Evolutionary conservation across 2,888 invertebrate genomes (phyloP).

Genomic region (Xylota segnis): DNA sequence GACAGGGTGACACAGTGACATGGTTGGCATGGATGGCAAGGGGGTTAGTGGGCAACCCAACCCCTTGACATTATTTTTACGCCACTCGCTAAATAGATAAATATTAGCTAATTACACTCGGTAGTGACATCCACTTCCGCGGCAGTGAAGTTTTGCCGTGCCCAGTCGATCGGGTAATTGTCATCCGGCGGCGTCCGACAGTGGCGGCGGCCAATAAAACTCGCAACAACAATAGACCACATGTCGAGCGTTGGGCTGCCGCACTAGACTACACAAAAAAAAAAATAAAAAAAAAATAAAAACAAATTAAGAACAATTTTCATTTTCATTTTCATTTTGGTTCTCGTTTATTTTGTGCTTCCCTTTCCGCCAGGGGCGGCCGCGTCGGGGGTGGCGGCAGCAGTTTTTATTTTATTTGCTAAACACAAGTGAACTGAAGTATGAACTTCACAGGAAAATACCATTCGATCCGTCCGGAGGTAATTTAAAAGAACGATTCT

Average conservation of each 20-base stretch:
- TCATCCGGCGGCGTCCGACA: constrained; percentile 62
- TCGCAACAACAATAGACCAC: constrained; percentile 45
- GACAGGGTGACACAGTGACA: background rate
- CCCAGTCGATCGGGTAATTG: constrained; percentile 64
- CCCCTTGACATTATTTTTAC: constrained; percentile 44
- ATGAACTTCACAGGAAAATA: constrained; percentile 13
- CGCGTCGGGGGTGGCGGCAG: background rate
- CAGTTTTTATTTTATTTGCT: constrained; percentile 15
- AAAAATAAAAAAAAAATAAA: constrained; percentile 4
- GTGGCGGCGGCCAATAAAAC: constrained; percentile 18
- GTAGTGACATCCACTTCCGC: constrained; percentile 70
- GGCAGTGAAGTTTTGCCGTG: constrained; percentile 44
- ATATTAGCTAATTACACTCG: constrained; percentile 70
- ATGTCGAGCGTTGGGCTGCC: constrained; percentile 39
- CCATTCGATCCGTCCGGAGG: constrained; percentile 37
- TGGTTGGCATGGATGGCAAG: background rate
- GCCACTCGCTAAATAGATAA: constrained; percentile 54
- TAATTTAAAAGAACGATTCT: constrained; percentile 32
- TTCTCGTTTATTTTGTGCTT: constrained; percentile 36
- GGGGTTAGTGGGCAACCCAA: background rate
- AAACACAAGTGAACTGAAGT: background rate
- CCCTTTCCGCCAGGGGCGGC: constrained; percentile 5
- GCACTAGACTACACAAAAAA: constrained; percentile 20
- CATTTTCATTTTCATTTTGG: constrained; percentile 45
- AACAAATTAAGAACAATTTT: constrained; percentile 72